Conservation (phyloP, 2,113 vertebrate genomes). For the Passer montanus region DNA sequence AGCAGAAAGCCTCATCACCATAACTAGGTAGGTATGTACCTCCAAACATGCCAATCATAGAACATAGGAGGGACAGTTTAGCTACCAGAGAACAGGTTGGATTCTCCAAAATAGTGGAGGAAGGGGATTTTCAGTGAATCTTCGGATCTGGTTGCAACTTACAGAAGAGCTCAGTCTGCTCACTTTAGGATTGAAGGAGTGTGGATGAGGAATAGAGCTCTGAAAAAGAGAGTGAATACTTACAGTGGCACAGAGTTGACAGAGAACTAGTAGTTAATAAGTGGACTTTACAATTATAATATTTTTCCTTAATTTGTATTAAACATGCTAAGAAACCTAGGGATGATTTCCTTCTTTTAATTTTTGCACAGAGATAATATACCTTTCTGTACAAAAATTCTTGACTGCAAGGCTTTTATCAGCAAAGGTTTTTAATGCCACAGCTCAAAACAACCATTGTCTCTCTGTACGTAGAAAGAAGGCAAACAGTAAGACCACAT, state of each 20-base stretch:
- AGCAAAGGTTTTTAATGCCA: neutral
- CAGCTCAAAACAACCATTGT: neutral
- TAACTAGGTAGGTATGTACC: accelerated
- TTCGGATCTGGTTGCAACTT: neutral
- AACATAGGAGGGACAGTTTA: neutral
- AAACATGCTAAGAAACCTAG: neutral
- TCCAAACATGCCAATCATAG: neutral
- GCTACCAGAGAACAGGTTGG: accelerated
- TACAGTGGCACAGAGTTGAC: neutral
- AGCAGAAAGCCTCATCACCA: neutral
- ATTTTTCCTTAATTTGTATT: neutral
- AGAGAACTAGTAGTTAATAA: neutral
- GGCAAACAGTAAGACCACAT: neutral
- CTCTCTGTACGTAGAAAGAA: neutral
- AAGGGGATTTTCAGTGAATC: neutral
- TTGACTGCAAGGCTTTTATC: neutral
- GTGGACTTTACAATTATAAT: neutral
- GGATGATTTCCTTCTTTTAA: neutral
- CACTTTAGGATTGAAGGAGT: neutral
- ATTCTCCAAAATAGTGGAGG: neutral
- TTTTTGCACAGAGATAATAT: neutral
- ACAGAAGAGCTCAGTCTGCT: neutral
- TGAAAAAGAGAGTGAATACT: neutral
- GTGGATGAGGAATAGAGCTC: neutral
- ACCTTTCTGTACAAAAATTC: neutral